Percentiles rank a stretch among this genome's conserved stretches.
Evolutionary conservation across 2,888 invertebrate genomes (phyloP).

Genomic region (Dryobotodes eremita): DNA sequence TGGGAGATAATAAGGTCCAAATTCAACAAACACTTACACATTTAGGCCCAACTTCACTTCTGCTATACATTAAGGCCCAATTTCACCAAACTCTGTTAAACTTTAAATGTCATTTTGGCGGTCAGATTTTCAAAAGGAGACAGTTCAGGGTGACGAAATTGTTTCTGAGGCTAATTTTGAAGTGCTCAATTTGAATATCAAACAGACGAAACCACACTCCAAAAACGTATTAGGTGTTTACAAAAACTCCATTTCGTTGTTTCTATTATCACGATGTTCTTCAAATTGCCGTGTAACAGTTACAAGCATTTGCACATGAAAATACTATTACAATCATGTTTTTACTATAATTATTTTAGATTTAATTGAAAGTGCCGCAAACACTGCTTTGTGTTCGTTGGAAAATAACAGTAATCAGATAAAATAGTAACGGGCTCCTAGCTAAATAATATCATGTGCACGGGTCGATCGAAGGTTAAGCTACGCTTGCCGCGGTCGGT

Average conservation of each 20-base stretch:
- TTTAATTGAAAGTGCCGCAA: neutral
- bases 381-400: neutral
- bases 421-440: too few species aligned
- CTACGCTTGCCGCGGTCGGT: too few species aligned
- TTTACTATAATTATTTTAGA: neutral
- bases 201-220: neutral
- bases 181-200: neutral
- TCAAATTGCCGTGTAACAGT: constrained; percentile 20
- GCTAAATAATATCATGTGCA: too few species aligned
- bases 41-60: too few species aligned
- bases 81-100: neutral
- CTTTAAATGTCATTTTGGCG: too few species aligned
- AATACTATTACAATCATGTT: neutral
- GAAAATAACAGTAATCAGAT: too few species aligned
- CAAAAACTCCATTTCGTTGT: neutral
- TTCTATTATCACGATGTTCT: neutral
- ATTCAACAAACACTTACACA: neutral
- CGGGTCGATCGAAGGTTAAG: too few species aligned
- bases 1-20: too few species aligned
- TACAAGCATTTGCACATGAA: constrained; percentile 6
- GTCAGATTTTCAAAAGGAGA: too few species aligned
- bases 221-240: neutral
- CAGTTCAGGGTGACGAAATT: too few species aligned
- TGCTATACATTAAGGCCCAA: too few species aligned
- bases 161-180: too few species aligned